Evolutionary conservation across 2,888 invertebrate species (phyloP), one percentile per base, ranked within the genome.

Genomic region (Beris chalybata): DNA sequence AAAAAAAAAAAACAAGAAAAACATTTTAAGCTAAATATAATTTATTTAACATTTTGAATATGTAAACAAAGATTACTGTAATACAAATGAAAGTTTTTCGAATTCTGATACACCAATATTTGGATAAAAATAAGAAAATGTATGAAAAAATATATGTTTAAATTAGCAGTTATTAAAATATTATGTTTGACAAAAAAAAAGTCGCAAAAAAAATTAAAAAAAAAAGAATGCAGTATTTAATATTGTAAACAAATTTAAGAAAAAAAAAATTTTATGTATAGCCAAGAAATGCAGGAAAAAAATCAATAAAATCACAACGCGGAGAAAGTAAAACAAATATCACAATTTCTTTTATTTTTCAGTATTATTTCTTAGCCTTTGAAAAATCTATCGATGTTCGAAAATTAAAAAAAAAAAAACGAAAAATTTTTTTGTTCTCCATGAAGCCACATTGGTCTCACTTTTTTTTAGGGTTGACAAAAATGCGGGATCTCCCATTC

Each of bases 11-110:
- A 56, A 57, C 31, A 65, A 54, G 22, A 57, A 32, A 15, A 45
- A 53, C 47, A 64, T 66, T 53, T 54, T 52, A 63, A 65, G 54
- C 47, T 65, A 52, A 55, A 64, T 56, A 31, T 66, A 67, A 67
- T 69, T 70, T 58, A 66, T 66, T 67, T 59, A 69, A 64, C 47
- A 64, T 50, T 69, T 67, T 65, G 55, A 58, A 69, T 67, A 30
- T 15, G 30, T 61, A 64, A 22, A 22, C 22, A 22, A 22, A 63
- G 48, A 64, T 64, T 48, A 38, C 38, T 38, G 38, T 38, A 38
- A 38, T 22, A 22, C 22, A 38, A 9, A 38, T 38, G 22, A 38
- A 38, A 7, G 38, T 38, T 38, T 38, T 38, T 38, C 5, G 38
- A 38, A 38, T 38, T 38, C 56, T 13, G 43, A 31, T 52, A 38